These are phyloP conservation scores for Phyllostomus discolor DNA, from an alignment of 2,113 vertebrate species.

Conservation along the genomic window DNA sequence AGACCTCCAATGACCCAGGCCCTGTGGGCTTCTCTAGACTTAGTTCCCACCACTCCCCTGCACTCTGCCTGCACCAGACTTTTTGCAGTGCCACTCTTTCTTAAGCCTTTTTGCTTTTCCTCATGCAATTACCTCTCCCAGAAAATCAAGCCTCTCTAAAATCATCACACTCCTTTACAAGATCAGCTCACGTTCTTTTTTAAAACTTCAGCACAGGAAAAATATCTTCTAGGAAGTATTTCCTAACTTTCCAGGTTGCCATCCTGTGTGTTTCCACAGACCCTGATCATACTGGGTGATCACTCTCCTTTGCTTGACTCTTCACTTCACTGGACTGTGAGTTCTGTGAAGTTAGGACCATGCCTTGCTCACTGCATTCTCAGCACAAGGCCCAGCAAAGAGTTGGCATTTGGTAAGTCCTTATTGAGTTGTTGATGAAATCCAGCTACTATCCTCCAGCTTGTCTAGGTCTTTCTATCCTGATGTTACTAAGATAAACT, in stretches of 20 bases:
- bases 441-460: not conserved
- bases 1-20: not conserved
- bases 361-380: not conserved
- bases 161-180: not conserved
- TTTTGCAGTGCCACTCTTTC: not conserved
- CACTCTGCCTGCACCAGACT: not conserved
- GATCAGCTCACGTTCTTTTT: not conserved
- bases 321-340: not conserved
- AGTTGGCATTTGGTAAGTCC: not conserved
- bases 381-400: not conserved
- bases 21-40: not conserved
- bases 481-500: not conserved
- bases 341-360: not conserved
- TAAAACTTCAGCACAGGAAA: not conserved
- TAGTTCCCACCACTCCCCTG: not conserved
- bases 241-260: not conserved
- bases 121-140: not conserved
- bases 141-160: not conserved
- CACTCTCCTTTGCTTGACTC: not conserved
- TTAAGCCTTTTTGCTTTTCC: not conserved
- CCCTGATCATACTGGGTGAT: not conserved
- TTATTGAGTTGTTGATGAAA: not conserved
- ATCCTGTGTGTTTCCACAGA: not conserved
- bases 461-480: not conserved
- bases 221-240: not conserved